Evolutionary conservation across 1,140 invertebrate genomes (phyloP).

Genomic region (Heliconius himera): DNA sequence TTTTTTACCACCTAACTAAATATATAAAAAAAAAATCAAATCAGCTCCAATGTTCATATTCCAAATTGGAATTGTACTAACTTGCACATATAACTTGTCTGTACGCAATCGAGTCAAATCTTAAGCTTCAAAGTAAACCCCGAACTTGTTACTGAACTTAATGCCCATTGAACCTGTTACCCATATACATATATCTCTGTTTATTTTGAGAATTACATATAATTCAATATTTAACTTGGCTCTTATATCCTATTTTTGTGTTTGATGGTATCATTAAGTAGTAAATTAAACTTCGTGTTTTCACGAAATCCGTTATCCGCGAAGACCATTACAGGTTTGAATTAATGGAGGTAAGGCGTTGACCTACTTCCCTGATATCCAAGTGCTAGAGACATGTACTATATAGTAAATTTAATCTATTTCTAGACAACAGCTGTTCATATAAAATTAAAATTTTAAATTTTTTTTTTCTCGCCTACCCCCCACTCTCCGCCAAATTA

Average conservation of each 20-base stretch:
- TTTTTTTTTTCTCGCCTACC: background rate
- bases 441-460: too few relatives aligned
- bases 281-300: constrained; percentile 31
- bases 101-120: too few relatives aligned
- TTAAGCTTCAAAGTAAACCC: too few relatives aligned
- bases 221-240: background rate
- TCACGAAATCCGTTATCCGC: constrained; percentile 29
- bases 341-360: constrained; percentile 26
- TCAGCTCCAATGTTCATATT: too few relatives aligned
- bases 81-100: too few relatives aligned
- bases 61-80: too few relatives aligned
- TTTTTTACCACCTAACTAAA: too few relatives aligned
- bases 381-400: background rate
- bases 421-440: background rate
- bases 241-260: background rate
- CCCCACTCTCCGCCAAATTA: too few relatives aligned
- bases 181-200: too few relatives aligned
- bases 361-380: constrained; percentile 17
- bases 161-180: too few relatives aligned
- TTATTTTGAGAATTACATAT: background rate
- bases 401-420: background rate
- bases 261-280: constrained; percentile 15
- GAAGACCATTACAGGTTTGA: constrained; percentile 30
- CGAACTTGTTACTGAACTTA: too few relatives aligned
- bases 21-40: too few relatives aligned